phyloP scores from a whole-genome alignment of 2,888 invertebrate species.

The Linhomoeus sp. region DNA sequence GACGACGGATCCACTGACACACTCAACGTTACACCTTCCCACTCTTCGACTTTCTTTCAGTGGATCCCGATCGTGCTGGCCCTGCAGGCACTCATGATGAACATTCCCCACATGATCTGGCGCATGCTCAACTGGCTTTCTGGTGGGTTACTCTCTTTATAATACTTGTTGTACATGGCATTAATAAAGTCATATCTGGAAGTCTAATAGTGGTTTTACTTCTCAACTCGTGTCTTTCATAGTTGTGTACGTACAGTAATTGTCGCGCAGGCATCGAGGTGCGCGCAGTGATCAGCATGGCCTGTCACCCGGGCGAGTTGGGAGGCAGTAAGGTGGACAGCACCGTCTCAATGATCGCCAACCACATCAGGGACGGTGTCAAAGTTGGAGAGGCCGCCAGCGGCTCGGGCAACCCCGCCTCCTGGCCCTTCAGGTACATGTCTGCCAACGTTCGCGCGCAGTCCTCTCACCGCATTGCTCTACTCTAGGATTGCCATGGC shows the following conservation, averaged over 20 bases:
- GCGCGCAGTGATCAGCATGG: slow-evolving; percentile 6
- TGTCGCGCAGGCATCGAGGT: slow-evolving; percentile 4
- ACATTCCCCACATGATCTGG: slow-evolving; percentile 22
- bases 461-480: too few relatives aligned
- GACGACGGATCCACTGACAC: too few relatives aligned
- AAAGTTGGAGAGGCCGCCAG: too few relatives aligned
- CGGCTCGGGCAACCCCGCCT: too few relatives aligned
- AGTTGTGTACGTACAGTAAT: neutral
- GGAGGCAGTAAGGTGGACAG: too few relatives aligned
- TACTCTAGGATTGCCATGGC: too few relatives aligned
- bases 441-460: too few relatives aligned
- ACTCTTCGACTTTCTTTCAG: slow-evolving; percentile 6
- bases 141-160: slow-evolving; percentile 8
- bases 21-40: too few relatives aligned
- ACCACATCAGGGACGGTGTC: slow-evolving; percentile 1
- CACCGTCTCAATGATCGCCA: neutral
- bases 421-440: too few relatives aligned
- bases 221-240: neutral
- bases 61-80: slow-evolving; percentile 27
- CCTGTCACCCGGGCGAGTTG: neutral
- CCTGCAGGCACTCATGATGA: slow-evolving; percentile 20
- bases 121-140: slow-evolving; percentile 24
- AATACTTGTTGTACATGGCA: too few relatives aligned
- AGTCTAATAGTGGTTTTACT: neutral
- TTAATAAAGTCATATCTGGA: neutral